phyloP scores from a whole-genome alignment of 2,888 invertebrate species.

The Lydus trimaculatus region DNA sequence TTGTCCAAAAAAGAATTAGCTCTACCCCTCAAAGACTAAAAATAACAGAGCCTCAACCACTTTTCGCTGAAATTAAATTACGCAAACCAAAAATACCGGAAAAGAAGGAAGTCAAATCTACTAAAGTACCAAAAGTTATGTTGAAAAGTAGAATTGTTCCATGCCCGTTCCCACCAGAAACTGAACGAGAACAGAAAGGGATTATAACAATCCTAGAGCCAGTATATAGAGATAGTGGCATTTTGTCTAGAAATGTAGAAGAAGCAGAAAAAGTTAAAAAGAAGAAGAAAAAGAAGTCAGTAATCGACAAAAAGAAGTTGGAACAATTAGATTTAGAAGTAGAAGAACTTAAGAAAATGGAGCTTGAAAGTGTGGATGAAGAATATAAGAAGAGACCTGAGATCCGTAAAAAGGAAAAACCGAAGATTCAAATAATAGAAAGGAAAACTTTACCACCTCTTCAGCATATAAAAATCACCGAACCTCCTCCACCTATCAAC shows the following conservation, averaged over 20 bases:
- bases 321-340: constrained; percentile 59
- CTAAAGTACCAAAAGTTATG: constrained; percentile 69
- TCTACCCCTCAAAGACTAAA: constrained; percentile 39
- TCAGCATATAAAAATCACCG: constrained; percentile 62
- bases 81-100: constrained; percentile 56
- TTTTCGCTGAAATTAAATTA: constrained; percentile 70
- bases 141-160: constrained; percentile 75
- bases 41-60: constrained; percentile 50
- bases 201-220: constrained; percentile 55
- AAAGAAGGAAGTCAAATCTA: constrained; percentile 52
- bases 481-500: constrained; percentile 65
- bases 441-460: constrained; percentile 20
- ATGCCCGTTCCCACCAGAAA: constrained; percentile 59
- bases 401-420: constrained; percentile 44
- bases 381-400: constrained; percentile 44
- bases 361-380: constrained; percentile 52
- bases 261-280: constrained; percentile 58
- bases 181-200: constrained; percentile 52
- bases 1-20: constrained; percentile 33
- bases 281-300: constrained; percentile 53
- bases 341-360: constrained; percentile 54
- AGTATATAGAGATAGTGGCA: constrained; percentile 55
- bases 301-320: constrained; percentile 49
- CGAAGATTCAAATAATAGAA: constrained; percentile 29
- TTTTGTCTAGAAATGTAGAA: constrained; percentile 62